Conservation (phyloP, 2,888 invertebrate genomes). For the Thymelicus lineola region DNA sequence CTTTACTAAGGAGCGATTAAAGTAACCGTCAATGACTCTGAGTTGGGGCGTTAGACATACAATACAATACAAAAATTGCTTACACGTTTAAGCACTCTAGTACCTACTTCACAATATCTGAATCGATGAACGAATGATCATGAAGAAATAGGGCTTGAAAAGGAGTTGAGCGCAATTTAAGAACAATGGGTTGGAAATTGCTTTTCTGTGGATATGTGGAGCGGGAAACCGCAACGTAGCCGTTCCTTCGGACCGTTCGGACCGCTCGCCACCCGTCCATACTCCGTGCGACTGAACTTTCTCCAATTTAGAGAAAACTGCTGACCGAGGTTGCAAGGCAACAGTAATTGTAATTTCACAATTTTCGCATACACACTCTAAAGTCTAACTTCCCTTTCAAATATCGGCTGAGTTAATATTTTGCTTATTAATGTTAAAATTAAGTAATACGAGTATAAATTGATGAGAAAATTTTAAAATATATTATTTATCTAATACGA, state of each 20-base stretch:
- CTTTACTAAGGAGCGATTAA: too few species aligned
- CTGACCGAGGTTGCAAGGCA: conserved; percentile 2
- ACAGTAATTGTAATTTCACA: conserved; percentile 13
- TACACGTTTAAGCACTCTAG: background rate
- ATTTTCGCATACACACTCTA: conserved; percentile 1
- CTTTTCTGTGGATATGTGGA: conserved; percentile 56
- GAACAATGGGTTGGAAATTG: conserved; percentile 78
- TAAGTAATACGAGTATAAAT: too few species aligned
- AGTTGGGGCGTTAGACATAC: too few species aligned
- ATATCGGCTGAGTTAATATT: background rate
- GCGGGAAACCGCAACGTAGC: conserved; percentile 39
- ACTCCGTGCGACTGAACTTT: conserved; percentile 28
- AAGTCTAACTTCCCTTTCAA: background rate
- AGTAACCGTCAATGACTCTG: too few species aligned
- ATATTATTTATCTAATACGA: too few species aligned
- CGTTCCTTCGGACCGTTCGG: conserved; percentile 24
- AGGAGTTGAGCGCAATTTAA: conserved; percentile 67
- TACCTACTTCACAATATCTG: background rate
- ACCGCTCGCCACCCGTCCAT: conserved; percentile 14
- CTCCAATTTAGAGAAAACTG: conserved; percentile 32
- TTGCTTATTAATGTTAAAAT: too few species aligned
- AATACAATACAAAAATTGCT: background rate
- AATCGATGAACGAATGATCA: conserved; percentile 7
- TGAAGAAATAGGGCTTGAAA: conserved; percentile 51
- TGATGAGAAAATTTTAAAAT: too few species aligned